Evolutionary conservation across 1,140 invertebrate species (phyloP).

Genomic region (Phortica variegata): DNA sequence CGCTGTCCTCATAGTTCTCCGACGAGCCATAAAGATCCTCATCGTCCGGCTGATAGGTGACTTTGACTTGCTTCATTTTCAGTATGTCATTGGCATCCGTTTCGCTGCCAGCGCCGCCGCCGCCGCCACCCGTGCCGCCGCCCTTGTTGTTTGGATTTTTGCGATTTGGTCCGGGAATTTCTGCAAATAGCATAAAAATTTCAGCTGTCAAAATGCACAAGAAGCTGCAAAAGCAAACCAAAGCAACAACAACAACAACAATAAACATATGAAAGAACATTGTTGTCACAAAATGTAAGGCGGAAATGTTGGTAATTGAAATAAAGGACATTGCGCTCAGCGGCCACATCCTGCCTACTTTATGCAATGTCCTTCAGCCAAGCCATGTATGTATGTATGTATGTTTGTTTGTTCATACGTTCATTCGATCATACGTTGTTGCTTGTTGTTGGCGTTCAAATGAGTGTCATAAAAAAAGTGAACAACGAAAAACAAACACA

Average conservation of each 20-base stretch:
- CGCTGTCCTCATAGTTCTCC: slow-evolving; percentile 53
- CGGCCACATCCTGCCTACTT: not conserved
- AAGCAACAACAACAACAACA: slow-evolving; percentile 23
- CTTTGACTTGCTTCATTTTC: slow-evolving; percentile 57
- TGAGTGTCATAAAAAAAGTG: too few relatives aligned
- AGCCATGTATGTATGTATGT: not conserved
- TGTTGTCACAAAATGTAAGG: not conserved
- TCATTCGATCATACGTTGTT: too few relatives aligned
- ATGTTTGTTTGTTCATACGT: too few relatives aligned
- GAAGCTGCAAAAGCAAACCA: slow-evolving; percentile 8
- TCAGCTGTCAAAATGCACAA: not conserved
- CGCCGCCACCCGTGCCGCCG: slow-evolving; percentile 6
- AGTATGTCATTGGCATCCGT: slow-evolving; percentile 56
- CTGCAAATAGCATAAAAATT: slow-evolving; percentile 38
- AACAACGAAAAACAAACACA: too few relatives aligned
- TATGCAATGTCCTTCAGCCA: not conserved
- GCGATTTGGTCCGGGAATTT: slow-evolving; percentile 61
- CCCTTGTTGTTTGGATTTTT: slow-evolving; percentile 44
- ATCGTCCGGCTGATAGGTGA: slow-evolving; percentile 54
- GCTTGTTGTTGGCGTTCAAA: too few relatives aligned
- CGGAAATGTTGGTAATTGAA: slow-evolving; percentile 33
- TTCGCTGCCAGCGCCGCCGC: slow-evolving; percentile 23
- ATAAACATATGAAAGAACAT: slow-evolving; percentile 4
- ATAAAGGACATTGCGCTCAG: slow-evolving; percentile 23
- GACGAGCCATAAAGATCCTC: slow-evolving; percentile 54